Evolutionary conservation across 2,888 invertebrate genomes (phyloP), one percentile per base, ranked within the genome.

Genomic region (Tipula unca): DNA sequence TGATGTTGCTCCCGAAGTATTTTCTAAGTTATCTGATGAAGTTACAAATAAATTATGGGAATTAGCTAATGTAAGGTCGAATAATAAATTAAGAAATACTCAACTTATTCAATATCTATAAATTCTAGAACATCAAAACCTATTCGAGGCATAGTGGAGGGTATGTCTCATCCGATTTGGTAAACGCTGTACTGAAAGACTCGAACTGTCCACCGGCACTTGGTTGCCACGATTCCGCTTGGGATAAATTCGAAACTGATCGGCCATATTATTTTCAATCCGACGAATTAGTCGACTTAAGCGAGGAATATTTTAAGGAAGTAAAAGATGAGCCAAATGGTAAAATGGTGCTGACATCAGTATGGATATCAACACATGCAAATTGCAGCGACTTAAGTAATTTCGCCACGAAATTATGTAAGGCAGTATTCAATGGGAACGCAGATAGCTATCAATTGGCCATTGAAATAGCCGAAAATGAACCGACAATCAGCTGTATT

Each of bases 11-110:
- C 88, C 89, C 17, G 91, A 91, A 32, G 89, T 90, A 3, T 89
- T 89, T 85, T 88, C 90, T 0, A 88, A 89, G 0, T 86, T 91
- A 3, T 91, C 91, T 0, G 91, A 91, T 86, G 91, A 91, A 88
- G 90, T 88, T 3, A 89, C 91, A 6, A 91, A 91, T 86, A 90
- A 90, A 87, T 85, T 91, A 25, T 91, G 91, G 91, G 91, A 91
- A 86, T 85, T 91, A 1, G 88, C 89, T 17, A 91, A 91, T 88
- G 91, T 91, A 88, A 29, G 87, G 32, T 32, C 3, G 32, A 32
- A 6, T 32, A 32, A 32, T 39, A 13, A 2, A 5, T 39, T 39
- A 13, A 39, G 6, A 42, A 0, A 83, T 3, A 36, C 1, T 6
- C 0, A 17, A 20, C 86, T 39, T 3, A 42, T 32, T 35, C 25